phyloP scores from a whole-genome alignment of 2,797 vertebrate genomes.

The Pelodytes ibericus region DNA sequence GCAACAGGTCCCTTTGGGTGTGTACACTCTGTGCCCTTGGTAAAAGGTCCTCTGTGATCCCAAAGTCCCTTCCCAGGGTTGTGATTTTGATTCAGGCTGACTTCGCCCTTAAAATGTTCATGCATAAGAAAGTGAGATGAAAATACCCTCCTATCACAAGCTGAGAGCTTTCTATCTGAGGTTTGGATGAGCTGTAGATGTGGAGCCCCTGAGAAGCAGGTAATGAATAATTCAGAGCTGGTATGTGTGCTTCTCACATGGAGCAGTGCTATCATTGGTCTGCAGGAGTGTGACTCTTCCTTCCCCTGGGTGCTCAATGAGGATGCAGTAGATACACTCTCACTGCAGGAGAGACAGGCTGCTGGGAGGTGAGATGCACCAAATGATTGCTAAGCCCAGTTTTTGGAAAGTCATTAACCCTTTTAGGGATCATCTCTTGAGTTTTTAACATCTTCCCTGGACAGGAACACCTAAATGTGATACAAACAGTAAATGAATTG shows the following conservation, averaged over 20 bases:
- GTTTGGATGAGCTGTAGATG: constrained; percentile 26
- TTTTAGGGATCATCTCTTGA: too few species aligned
- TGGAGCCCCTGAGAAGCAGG: constrained; percentile 41
- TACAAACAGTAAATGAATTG: neutral
- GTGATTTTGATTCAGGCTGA: constrained; percentile 32
- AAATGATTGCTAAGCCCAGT: constrained; percentile 11
- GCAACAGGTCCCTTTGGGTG: constrained; percentile 5
- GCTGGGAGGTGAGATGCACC: constrained; percentile 14
- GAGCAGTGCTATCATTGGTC: constrained; percentile 33
- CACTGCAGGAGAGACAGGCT: constrained; percentile 37
- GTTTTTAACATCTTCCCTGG: too few species aligned
- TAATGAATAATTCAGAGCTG: constrained; percentile 51
- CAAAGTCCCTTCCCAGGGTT: constrained; percentile 1
- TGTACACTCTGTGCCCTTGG: constrained; percentile 6
- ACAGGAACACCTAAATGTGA: neutral
- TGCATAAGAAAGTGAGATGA: constrained; percentile 25
- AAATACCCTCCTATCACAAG: constrained; percentile 26
- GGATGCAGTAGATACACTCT: constrained; percentile 43
- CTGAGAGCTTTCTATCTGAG: constrained; percentile 38
- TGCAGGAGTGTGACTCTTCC: constrained; percentile 24
- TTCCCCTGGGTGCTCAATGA: constrained; percentile 33
- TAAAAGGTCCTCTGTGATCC: neutral
- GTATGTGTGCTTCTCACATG: constrained; percentile 22
- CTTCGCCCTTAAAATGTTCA: constrained; percentile 22
- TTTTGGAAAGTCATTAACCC: constrained; percentile 1